Evolutionary conservation across 2,113 vertebrate species (phyloP), one percentile per base, ranked within the genome.

Genomic region (Malurus elegans): DNA sequence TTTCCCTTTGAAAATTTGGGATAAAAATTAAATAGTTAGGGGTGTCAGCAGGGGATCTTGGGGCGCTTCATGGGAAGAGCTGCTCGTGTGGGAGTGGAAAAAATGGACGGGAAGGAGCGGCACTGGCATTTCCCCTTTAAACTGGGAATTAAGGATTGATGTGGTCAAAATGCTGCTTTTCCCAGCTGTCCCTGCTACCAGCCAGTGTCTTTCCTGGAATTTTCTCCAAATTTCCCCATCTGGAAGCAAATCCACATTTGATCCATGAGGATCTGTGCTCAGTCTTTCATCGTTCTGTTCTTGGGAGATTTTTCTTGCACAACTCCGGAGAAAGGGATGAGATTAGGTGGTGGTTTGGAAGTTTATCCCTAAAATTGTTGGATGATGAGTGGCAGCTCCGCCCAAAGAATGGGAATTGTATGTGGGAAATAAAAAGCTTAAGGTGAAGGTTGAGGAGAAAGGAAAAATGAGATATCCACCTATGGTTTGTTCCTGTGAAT

Each of bases 41-140:
- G 42, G 18, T 18, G 5, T 23, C 65, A 29, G 8, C 0, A 0
- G 38, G n/a, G 57, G 66, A 40, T 67, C 64, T 87, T 9, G 26
- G 40, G 75, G 62, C 9, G 3, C 44, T 53, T 65, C 3, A 1
- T 1, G 5, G 2, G 9, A 60, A 21, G 26, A 78, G 54, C 65
- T 64, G 18, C 14, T 45, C 42, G 32, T 4, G 6, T 57, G 23
- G 20, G 12, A 31, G 14, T 5, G 4, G 36, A 36, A 21, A 51
- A 47, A 69, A 81, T 19, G 12, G 10, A 26, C 20, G 61, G 36
- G n/a, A 74, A 56, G 48, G 38, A 67, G 34, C 42, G 71, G 5
- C 0, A 0, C 25, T 45, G 24, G 10, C 0, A 0, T 79, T 85
- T 69, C 20, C 5, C 18, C 64, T 66, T 79, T 58, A 21, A 44